These are phyloP conservation scores for Enchytraeus crypticus DNA, from an alignment of 2,888 invertebrate genomes.

Conservation along the genomic window DNA sequence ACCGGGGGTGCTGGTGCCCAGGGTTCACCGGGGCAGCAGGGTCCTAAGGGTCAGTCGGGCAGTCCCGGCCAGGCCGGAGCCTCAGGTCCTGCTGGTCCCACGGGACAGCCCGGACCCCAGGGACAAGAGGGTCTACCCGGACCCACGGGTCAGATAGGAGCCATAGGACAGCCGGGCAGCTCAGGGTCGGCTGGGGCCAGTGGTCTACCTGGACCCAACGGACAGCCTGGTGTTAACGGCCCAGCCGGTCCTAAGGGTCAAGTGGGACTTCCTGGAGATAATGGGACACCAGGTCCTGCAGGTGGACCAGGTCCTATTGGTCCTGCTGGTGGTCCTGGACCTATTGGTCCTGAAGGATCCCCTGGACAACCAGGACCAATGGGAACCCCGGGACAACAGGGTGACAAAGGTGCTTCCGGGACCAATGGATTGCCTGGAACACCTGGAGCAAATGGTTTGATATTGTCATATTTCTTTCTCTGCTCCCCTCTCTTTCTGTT, in stretches of 20 bases:
- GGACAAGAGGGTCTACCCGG: not conserved
- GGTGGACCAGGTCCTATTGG: conserved; percentile 13
- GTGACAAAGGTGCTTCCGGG: conserved; percentile 11
- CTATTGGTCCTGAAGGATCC: conserved; percentile 3
- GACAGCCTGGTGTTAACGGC: conserved; percentile 6
- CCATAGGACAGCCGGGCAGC: conserved; percentile 7
- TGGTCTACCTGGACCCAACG: conserved; percentile 10
- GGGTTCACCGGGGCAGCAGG: not conserved
- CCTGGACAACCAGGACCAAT: conserved; percentile 14
- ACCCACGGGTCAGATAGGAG: not conserved
- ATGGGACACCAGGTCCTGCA: conserved; percentile 13
- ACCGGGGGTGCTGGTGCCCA: not conserved
- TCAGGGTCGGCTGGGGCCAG: conserved; percentile 9
- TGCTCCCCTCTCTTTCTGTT: too few species aligned
- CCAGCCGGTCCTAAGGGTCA: conserved; percentile 8
- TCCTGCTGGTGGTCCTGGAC: conserved; percentile 6
- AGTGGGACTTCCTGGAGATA: conserved; percentile 9
- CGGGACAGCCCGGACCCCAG: not conserved
- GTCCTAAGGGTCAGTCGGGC: not conserved
- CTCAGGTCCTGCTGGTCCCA: conserved; percentile 25
- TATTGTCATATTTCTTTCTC: too few species aligned
- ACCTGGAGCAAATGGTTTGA: too few species aligned
- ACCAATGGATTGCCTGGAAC: conserved; percentile 13
- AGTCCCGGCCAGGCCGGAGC: conserved; percentile 29
- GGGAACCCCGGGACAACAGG: conserved; percentile 17